Evolutionary conservation across 2,888 invertebrate species (phyloP).

Genomic region (Ethmia dodecea): DNA sequence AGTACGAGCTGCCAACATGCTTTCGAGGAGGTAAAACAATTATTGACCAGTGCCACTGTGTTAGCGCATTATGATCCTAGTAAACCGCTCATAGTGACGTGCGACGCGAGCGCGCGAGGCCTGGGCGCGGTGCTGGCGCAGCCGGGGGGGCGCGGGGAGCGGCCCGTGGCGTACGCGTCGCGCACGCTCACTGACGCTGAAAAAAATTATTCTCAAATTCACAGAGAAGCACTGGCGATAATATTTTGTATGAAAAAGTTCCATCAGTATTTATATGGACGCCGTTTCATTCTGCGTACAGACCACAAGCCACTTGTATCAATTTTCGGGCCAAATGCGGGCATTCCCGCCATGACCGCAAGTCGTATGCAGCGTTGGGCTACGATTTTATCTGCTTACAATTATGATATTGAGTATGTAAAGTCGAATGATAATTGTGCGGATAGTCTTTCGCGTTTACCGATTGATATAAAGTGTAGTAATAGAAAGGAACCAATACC

Average conservation of each 20-base stretch:
- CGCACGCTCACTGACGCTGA: slow-evolving; percentile 6
- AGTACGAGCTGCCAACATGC: neutral
- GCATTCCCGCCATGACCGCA: slow-evolving; percentile 9
- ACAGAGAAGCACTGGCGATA: slow-evolving; percentile 5
- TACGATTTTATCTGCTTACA: slow-evolving; percentile 5
- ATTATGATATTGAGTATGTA: slow-evolving; percentile 10
- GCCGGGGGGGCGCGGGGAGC: neutral
- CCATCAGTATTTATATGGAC: slow-evolving; percentile 12
- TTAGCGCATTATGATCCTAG: slow-evolving; percentile 1
- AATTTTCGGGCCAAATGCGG: slow-evolving; percentile 5
- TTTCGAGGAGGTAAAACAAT: neutral
- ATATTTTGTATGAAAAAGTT: slow-evolving; percentile 8
- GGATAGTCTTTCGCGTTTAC: neutral
- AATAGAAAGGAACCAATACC: too few species aligned
- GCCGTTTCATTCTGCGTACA: slow-evolving; percentile 6
- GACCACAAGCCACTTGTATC: slow-evolving; percentile 8
- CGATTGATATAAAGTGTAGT: too few species aligned
- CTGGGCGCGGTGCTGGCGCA: neutral
- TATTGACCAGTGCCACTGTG: neutral
- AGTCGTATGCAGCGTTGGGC: slow-evolving; percentile 11
- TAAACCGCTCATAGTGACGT: neutral
- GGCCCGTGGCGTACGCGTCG: slow-evolving; percentile 10
- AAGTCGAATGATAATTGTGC: slow-evolving; percentile 5
- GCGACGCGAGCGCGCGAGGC: neutral
- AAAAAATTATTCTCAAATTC: neutral